Percentiles rank a stretch among this genome's conserved stretches.
Conservation (phyloP, 2,888 invertebrate genomes). For the Deilephila elpenor region DNA sequence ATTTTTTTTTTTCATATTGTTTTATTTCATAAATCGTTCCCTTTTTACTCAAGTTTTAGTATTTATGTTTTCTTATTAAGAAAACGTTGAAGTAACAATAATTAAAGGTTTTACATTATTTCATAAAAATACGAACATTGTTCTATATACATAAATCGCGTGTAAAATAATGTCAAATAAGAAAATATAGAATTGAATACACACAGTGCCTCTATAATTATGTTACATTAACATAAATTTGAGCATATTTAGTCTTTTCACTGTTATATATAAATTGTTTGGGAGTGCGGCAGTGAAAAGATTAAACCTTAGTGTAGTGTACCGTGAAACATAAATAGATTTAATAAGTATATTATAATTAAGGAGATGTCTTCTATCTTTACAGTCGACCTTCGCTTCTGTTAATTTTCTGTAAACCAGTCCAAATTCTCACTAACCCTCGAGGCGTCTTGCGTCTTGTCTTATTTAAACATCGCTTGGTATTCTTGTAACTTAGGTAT, state of each 20-base stretch:
- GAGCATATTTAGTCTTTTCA: constrained; percentile 80
- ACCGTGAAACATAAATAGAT: constrained; percentile 71
- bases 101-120: constrained; percentile 40
- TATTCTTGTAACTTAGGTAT: constrained; percentile 56
- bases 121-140: constrained; percentile 50
- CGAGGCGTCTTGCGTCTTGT: constrained; percentile 59
- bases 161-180: constrained; percentile 74
- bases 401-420: constrained; percentile 48
- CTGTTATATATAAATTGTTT: constrained; percentile 52
- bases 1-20: constrained; percentile 23
- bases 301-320: constrained; percentile 76
- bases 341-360: constrained; percentile 70
- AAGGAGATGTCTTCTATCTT: constrained; percentile 66
- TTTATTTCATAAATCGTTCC: constrained; percentile 20
- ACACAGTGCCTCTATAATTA: constrained; percentile 86
- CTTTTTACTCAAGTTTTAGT: constrained; percentile 28
- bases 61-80: constrained; percentile 26
- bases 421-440: constrained; percentile 43
- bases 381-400: constrained; percentile 61
- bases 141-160: constrained; percentile 62
- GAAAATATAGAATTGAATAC: constrained; percentile 79
- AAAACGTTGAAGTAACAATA: constrained; percentile 38
- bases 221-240: constrained; percentile 85
- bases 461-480: constrained; percentile 44
- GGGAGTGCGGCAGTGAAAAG: constrained; percentile 67